Conservation (phyloP, 1,140 invertebrate genomes). For the Cydia pomonella region DNA sequence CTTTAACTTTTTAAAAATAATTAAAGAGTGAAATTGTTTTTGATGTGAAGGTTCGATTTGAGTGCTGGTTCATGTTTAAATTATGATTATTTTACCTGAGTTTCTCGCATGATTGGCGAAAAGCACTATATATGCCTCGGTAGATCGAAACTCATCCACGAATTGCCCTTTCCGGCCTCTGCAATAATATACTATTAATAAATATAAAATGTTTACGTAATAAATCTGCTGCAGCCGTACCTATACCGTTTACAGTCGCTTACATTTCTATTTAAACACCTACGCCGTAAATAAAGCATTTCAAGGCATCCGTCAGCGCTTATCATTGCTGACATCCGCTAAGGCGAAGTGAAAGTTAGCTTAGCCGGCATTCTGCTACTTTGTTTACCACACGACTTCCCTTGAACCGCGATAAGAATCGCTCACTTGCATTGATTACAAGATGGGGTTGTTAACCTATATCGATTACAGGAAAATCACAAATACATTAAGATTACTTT, state of each 20-base stretch:
- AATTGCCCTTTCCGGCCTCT: too few species aligned
- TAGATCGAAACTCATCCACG: too few species aligned
- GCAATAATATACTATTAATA: too few species aligned
- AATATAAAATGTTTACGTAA: background rate
- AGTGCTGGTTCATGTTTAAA: too few species aligned
- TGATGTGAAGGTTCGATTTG: too few species aligned
- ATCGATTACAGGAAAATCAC: constrained; percentile 7
- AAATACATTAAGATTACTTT: constrained; percentile 4
- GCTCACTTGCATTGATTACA: constrained; percentile 23
- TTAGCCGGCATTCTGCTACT: background rate
- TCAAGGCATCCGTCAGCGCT: background rate
- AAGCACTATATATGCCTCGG: too few species aligned
- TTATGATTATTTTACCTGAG: too few species aligned
- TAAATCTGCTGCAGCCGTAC: background rate
- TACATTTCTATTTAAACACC: background rate
- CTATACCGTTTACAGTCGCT: background rate
- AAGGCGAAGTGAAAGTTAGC: constrained; percentile 27
- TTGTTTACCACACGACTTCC: constrained; percentile 25
- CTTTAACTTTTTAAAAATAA: too few species aligned
- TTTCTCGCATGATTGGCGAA: too few species aligned
- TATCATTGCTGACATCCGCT: constrained; percentile 15
- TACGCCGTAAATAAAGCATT: background rate
- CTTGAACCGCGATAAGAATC: constrained; percentile 25
- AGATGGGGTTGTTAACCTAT: constrained; percentile 8
- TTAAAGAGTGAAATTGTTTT: too few species aligned